Conservation (phyloP, 2,797 vertebrate genomes). For the Toxotes lorentzi region DNA sequence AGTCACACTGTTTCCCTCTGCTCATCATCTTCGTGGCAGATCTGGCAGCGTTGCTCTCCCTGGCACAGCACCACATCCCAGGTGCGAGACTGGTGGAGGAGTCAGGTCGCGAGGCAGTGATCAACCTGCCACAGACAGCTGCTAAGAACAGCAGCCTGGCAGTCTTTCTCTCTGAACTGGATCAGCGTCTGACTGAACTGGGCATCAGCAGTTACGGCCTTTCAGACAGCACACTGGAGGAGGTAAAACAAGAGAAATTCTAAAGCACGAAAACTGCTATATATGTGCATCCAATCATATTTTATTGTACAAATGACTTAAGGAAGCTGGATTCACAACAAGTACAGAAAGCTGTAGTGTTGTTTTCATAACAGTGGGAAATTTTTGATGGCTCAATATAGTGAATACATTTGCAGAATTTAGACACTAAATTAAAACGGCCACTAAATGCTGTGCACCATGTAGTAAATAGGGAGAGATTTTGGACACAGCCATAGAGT, state of each 20-base stretch:
- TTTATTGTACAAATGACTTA: too few relatives aligned
- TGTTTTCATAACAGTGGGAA: not conserved
- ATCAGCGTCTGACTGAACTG: conserved; percentile 83
- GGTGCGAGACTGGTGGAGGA: conserved; percentile 87
- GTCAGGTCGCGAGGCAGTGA: conserved; percentile 85
- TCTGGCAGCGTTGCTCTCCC: conserved; percentile 76
- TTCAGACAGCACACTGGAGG: conserved; percentile 92
- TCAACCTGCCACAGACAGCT: conserved; percentile 86
- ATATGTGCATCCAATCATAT: too few relatives aligned
- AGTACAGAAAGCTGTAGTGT: too few relatives aligned
- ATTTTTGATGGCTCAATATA: too few relatives aligned
- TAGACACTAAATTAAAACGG: too few relatives aligned
- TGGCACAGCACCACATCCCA: conserved; percentile 84
- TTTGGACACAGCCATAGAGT: too few relatives aligned
- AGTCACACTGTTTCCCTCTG: not conserved
- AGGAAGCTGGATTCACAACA: too few relatives aligned
- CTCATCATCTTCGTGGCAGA: conserved; percentile 67
- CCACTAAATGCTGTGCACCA: too few relatives aligned
- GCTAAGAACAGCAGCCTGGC: conserved; percentile 87
- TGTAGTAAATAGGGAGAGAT: too few relatives aligned
- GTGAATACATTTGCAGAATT: too few relatives aligned
- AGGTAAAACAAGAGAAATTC: conserved; percentile 79
- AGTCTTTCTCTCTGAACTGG: conserved; percentile 87
- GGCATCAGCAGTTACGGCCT: conserved; percentile 90
- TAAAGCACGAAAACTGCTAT: too few relatives aligned